These are phyloP conservation scores for Halyomorpha halys DNA, from an alignment of 1,140 invertebrate genomes.

Conservation along the genomic window DNA sequence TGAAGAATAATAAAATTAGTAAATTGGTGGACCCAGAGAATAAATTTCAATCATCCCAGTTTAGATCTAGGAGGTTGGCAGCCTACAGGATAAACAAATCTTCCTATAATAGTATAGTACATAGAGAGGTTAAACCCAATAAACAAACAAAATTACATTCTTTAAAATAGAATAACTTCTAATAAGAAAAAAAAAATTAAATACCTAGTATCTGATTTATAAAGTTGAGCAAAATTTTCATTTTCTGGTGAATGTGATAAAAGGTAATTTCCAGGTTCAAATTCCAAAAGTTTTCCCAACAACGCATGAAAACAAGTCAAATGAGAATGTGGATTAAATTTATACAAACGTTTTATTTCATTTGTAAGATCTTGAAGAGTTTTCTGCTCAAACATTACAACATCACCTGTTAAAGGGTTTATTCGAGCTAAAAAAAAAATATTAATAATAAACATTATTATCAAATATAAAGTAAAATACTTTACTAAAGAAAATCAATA, in stretches of 20 bases:
- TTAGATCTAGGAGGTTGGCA: too few species aligned
- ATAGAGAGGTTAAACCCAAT: neutral
- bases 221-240: slow-evolving; percentile 10
- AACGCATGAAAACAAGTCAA: slow-evolving; percentile 3
- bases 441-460: neutral
- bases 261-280: slow-evolving; percentile 12
- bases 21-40: too few species aligned
- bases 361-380: neutral
- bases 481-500: too few species aligned
- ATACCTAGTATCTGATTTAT: slow-evolving; percentile 9
- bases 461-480: neutral
- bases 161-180: neutral
- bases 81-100: too few species aligned
- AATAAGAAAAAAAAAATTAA: neutral
- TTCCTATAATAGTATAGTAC: neutral
- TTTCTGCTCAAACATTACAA: slow-evolving; percentile 20
- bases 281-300: slow-evolving; percentile 4
- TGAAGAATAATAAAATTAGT: too few species aligned
- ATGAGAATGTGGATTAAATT: neutral
- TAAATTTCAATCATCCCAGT: too few species aligned
- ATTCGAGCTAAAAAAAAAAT: slow-evolving; percentile 13
- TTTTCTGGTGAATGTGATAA: slow-evolving; percentile 7
- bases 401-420: slow-evolving; percentile 17
- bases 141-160: neutral
- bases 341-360: slow-evolving; percentile 4